Percentiles rank a stretch among this genome's conserved stretches.
phyloP scores from a whole-genome alignment of 2,888 invertebrate genomes.

The Pyrocoelia pectoralis region DNA sequence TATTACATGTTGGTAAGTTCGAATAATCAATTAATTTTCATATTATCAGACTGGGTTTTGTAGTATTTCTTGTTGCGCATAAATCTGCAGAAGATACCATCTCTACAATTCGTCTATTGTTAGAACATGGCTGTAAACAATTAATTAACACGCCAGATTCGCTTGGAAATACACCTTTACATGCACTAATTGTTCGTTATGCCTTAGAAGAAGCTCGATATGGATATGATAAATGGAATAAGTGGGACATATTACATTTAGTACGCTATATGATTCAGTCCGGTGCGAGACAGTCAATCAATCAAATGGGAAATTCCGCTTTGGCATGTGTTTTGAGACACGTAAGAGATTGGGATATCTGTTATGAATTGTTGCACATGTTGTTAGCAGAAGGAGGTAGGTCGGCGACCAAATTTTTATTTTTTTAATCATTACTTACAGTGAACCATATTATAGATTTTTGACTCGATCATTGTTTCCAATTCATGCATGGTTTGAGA shows the following conservation, averaged over 20 bases:
- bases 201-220: constrained; percentile 73
- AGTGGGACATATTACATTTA: constrained; percentile 77
- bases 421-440: no score
- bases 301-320: constrained; percentile 74
- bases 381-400: constrained; percentile 67
- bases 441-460: no score
- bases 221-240: constrained; percentile 75
- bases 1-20: constrained; percentile 67
- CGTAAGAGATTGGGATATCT: constrained; percentile 74
- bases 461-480: no score
- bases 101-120: constrained; percentile 71
- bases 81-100: constrained; percentile 76
- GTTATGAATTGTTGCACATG: constrained; percentile 69
- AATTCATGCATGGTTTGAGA: no score
- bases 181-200: constrained; percentile 70
- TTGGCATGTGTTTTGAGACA: constrained; percentile 75
- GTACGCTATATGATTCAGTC: constrained; percentile 69
- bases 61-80: constrained; percentile 72
- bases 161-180: constrained; percentile 76
- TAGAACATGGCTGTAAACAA: constrained; percentile 77
- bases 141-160: constrained; percentile 76
- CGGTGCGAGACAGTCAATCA: constrained; percentile 73
- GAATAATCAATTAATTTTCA: not conserved
- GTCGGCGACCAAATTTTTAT: no score
- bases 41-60: constrained; percentile 22